Evolutionary conservation across 2,113 vertebrate genomes (phyloP), one percentile per base, ranked within the genome.

Genomic region (Esox niger): DNA sequence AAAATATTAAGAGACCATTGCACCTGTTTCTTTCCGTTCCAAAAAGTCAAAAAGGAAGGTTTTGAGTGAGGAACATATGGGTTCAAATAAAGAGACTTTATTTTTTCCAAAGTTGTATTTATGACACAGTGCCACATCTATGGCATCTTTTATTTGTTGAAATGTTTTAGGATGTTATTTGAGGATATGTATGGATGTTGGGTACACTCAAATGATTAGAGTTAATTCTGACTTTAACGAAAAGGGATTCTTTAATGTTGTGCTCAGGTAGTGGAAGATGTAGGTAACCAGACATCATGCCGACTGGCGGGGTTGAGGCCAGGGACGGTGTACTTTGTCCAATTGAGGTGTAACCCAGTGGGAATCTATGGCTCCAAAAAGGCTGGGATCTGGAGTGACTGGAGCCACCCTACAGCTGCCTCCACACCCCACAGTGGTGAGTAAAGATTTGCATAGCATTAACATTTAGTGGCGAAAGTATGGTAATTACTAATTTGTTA

Each of bases 281-380:
- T 95, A 17, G 95, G 95, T 35, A 98, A 98, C 84, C 95, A 97
- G 84, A 98, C 95, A 0, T 95, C 93, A 0, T 98, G 96, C 38
- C 94, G 95, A 23, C 89, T 98, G 73, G 96, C 95, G 0, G 95
- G 96, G 25, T 91, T 98, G 52, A 91, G 89, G 3, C 90, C 95
- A 0, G 94, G 95, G 49, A 97, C 95, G 0, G 94, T 98, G 3
- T 97, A 97, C 80, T 98, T 98, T 21, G 95, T 98, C 75, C 95
- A 97, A 81, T 94, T 98, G 58, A 94, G 96, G 23, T 97, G 95
- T 25, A 97, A 95, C 1, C 96, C 96, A 0, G 95, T 96, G 11
- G 94, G 96, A 49, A 96, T 96, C 88, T 98, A 96, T 0, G 96
- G 96, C 47, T 97, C 96, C 59, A 95, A 94, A 71, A 96, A 94